phyloP scores from a whole-genome alignment of 2,113 vertebrate species.

The Pleuronectes platessa region DNA sequence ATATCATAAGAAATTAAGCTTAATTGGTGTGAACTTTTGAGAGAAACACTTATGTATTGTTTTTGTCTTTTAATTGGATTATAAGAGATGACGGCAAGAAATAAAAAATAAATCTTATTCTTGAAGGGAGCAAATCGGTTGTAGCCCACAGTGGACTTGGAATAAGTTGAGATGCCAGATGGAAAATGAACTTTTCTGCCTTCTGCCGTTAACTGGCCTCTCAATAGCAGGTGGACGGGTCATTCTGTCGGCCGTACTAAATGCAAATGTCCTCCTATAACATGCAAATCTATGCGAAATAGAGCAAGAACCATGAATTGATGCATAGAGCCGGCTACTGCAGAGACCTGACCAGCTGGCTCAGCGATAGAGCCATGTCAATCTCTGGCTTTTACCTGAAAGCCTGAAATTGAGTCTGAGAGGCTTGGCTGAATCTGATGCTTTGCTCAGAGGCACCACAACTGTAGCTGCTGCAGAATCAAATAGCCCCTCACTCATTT shows the following conservation, averaged over 20 bases:
- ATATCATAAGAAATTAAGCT: too few relatives aligned
- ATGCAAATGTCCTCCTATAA: conserved; percentile 49
- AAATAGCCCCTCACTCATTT: conserved; percentile 15
- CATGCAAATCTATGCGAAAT: conserved; percentile 68
- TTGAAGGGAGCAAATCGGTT: background rate
- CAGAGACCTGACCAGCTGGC: conserved; percentile 1
- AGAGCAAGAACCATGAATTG: background rate
- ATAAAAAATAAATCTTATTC: background rate
- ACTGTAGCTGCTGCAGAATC: conserved; percentile 4
- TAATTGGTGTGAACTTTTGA: background rate
- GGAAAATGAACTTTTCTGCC: conserved; percentile 17
- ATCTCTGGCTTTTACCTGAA: background rate
- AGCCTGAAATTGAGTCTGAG: background rate
- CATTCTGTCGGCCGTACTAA: conserved; percentile 20
- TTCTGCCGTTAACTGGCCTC: conserved; percentile 11
- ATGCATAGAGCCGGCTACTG: background rate
- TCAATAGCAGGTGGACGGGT: conserved; percentile 43
- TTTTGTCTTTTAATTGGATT: too few relatives aligned
- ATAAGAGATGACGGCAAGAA: too few relatives aligned
- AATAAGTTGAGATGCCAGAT: conserved; percentile 51
- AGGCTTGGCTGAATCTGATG: background rate
- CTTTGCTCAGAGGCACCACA: conserved; percentile 15
- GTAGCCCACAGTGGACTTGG: conserved; percentile 9
- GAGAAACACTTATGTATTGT: too few relatives aligned
- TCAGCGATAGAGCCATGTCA: background rate